These are phyloP conservation scores for Thaleichthys pacificus DNA, from an alignment of 2,797 vertebrate genomes.

Conservation along the genomic window DNA sequence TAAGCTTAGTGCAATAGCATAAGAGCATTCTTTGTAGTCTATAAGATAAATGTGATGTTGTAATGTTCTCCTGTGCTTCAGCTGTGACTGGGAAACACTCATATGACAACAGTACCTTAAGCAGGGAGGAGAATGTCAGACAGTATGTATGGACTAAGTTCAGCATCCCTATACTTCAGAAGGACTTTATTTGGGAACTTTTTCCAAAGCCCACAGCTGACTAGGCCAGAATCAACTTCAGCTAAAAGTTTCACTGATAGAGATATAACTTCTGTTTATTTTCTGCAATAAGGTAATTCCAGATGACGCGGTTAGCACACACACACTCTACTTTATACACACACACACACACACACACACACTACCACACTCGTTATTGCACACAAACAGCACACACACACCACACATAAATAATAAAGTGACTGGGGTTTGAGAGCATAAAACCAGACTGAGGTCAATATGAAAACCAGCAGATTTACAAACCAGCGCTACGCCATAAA, in stretches of 20 bases:
- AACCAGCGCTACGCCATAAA: not conserved
- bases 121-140: too few species aligned
- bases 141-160: too few species aligned
- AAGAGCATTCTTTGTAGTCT: not conserved
- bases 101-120: too few species aligned
- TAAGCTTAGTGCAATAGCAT: not conserved
- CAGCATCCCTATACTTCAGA: too few species aligned
- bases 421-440: not conserved
- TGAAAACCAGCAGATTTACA: not conserved
- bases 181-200: too few species aligned
- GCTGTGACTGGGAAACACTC: too few species aligned
- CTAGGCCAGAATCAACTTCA: too few species aligned
- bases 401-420: not conserved
- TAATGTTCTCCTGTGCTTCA: too few species aligned
- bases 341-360: not conserved
- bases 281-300: not conserved
- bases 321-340: not conserved
- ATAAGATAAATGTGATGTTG: too few species aligned
- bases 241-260: too few species aligned
- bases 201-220: too few species aligned
- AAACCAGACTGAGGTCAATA: constrained; percentile 7
- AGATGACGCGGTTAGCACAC: not conserved
- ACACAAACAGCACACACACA: not conserved
- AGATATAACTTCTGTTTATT: not conserved
- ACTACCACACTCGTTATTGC: not conserved